These are phyloP conservation scores for Cryptoleucopteryx plumbea DNA, from an alignment of 2,113 vertebrate species.

Conservation along the genomic window DNA sequence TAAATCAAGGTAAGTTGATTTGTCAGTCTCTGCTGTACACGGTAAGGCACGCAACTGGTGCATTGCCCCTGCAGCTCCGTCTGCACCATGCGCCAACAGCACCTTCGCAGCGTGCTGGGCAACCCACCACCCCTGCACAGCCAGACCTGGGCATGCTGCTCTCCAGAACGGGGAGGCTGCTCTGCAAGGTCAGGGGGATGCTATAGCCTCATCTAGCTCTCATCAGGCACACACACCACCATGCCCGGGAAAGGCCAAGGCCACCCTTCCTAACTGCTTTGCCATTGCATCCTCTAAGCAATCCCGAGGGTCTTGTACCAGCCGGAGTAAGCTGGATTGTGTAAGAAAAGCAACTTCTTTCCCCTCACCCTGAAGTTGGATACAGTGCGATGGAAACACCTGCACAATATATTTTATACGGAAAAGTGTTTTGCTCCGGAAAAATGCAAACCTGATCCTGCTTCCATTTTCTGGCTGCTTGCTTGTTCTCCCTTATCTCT, in stretches of 20 bases:
- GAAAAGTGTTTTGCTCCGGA: background rate
- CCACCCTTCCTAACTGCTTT: background rate
- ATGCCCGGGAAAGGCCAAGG: rapidly evolving
- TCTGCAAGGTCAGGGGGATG: background rate
- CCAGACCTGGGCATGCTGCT: rapidly evolving
- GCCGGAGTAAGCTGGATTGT: background rate
- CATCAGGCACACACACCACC: background rate
- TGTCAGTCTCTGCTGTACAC: background rate
- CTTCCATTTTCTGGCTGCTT: background rate
- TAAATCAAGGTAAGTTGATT: background rate
- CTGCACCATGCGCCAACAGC: rapidly evolving
- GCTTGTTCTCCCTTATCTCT: background rate
- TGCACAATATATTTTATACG: background rate
- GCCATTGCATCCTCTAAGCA: background rate
- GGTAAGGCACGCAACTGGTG: rapidly evolving
- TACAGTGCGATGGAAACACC: background rate
- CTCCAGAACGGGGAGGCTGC: background rate
- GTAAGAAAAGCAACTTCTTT: background rate
- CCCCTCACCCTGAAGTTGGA: rapidly evolving
- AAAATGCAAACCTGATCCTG: background rate
- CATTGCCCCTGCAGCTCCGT: rapidly evolving
- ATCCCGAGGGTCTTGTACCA: background rate
- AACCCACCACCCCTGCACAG: background rate
- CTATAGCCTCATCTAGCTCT: background rate
- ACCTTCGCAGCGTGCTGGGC: background rate